Evolutionary conservation across 2,888 invertebrate species (phyloP), one percentile per base, ranked within the genome.

Genomic region (Euclidia mi): DNA sequence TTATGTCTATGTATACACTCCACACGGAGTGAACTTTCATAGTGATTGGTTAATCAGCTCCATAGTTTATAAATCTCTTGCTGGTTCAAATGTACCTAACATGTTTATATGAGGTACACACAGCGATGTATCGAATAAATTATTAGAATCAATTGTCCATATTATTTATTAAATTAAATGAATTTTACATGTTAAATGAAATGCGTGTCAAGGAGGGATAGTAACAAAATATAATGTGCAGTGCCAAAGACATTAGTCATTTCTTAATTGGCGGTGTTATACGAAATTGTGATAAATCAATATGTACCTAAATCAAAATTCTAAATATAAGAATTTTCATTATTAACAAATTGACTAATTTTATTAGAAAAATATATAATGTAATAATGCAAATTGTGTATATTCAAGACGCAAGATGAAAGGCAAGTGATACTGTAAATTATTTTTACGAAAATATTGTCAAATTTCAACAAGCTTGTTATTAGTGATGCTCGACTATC

Each of bases 281-380:
- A 71, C 38, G 18, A 76, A 70, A 76, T 71, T 77, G 82, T 83
- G 84, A 84, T 84, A 83, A 64, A 63, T 44, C 12, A 63, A 62
- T 61, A 53, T 61, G 71, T 79, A 81, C 75, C 79, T 83, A 78
- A 81, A 68, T 48, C 31, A 40, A 71, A 67, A 71, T 67, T 65
- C 55, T 61, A 56, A 68, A 60, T 49, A 38, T 57, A 58, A 53
- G 28, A 43, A 28, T 25, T 11, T 42, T 48, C 37, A 40, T 59
- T 57, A 42, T 60, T 55, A 51, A 45, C 50, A 51, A 58, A 52
- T 49, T 31, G 52, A 44, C 42, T 58, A 52, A n/a, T 58, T 46
- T 48, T 50, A 62, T 47, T 61, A 69, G 66, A 29, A 42, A 72
- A 70, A 56, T 70, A 53, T 59, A 71, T 46, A 10, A 18, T 46